phyloP scores from a whole-genome alignment of 2,888 invertebrate genomes.

The Agrotis ipsilon region DNA sequence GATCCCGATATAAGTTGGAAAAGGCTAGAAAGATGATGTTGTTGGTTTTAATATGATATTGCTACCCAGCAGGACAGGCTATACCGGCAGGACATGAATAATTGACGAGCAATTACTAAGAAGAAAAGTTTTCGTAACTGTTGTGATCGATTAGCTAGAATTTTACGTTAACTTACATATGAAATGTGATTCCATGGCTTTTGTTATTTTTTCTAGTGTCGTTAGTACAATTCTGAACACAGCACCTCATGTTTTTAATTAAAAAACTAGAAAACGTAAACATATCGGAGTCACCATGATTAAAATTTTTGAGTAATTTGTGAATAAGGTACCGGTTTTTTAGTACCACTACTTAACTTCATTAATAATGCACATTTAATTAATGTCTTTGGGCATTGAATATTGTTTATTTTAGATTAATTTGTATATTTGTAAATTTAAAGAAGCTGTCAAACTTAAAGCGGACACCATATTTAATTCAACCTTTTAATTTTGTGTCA shows the following conservation, averaged over 20 bases:
- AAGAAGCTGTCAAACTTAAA: slow-evolving; percentile 51
- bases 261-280: slow-evolving; percentile 49
- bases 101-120: background rate
- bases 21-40: background rate
- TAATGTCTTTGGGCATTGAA: background rate
- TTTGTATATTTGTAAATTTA: slow-evolving; percentile 26
- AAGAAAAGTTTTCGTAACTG: background rate
- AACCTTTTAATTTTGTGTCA: slow-evolving; percentile 1
- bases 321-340: slow-evolving; percentile 1
- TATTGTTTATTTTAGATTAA: background rate
- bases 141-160: slow-evolving; percentile 15
- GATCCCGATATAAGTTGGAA: background rate
- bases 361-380: slow-evolving; percentile 3
- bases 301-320: background rate
- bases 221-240: slow-evolving; percentile 79
- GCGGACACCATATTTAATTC: slow-evolving; percentile 47
- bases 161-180: slow-evolving; percentile 76
- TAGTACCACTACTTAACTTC: background rate
- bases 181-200: slow-evolving; percentile 82
- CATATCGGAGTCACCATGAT: slow-evolving; percentile 15
- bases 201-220: slow-evolving; percentile 78
- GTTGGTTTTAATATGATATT: background rate
- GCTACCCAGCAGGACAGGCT: background rate
- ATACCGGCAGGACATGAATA: background rate
- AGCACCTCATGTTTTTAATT: slow-evolving; percentile 77